These are phyloP conservation scores for Drosophila trichaetosa DNA, from an alignment of 2,888 invertebrate species.

Conservation along the genomic window DNA sequence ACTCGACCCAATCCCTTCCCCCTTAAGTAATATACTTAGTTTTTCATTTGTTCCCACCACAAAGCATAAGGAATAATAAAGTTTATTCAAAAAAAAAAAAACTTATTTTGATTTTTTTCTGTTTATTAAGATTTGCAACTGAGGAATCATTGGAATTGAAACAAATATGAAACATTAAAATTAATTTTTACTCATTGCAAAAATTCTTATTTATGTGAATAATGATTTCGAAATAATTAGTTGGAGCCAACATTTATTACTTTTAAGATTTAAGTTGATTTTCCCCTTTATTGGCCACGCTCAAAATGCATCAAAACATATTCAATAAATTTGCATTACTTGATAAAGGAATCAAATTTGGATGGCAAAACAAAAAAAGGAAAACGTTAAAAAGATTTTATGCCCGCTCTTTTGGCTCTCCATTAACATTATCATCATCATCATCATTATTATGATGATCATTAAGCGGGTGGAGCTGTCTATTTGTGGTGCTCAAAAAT, in stretches of 20 bases:
- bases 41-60: conserved; percentile 30
- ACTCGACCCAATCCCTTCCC: conserved; percentile 18
- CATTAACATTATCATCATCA: conserved; percentile 23
- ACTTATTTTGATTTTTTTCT: not conserved
- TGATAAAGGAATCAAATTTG: conserved; percentile 5
- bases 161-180: not conserved
- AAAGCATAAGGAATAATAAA: conserved; percentile 75
- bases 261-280: not conserved
- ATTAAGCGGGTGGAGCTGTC: conserved; percentile 12
- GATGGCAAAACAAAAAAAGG: not conserved
- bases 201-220: not conserved
- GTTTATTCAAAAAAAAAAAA: conserved; percentile 55
- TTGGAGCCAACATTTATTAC: not conserved
- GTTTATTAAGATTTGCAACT: not conserved
- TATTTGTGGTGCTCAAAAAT: conserved; percentile 45
- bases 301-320: conserved; percentile 2
- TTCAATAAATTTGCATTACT: conserved; percentile 16
- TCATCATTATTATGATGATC: conserved; percentile 9
- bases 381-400: not conserved
- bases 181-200: not conserved
- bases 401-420: not conserved
- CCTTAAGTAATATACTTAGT: conserved; percentile 31
- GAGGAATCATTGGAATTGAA: not conserved
- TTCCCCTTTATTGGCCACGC: not conserved
- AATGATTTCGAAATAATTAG: not conserved